phyloP scores from a whole-genome alignment of 2,888 invertebrate genomes.

The Argyra leucocephala region DNA sequence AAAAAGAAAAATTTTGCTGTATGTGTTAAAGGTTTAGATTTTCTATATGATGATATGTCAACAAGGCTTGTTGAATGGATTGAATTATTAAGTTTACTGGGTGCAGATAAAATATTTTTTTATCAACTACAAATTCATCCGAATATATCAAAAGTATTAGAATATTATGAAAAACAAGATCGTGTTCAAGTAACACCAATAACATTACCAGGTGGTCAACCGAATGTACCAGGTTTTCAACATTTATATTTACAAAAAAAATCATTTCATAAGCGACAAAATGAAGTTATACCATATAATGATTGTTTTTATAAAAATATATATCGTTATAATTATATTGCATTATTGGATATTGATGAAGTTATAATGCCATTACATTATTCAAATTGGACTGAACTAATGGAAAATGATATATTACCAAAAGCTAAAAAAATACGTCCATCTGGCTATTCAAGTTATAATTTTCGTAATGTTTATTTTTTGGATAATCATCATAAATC shows the following conservation, averaged over 20 bases:
- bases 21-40: slow-evolving; percentile 89
- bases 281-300: slow-evolving; percentile 92
- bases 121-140: slow-evolving; percentile 87
- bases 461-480: slow-evolving; percentile 86
- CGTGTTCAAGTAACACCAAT: slow-evolving; percentile 68
- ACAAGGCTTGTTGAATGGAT: slow-evolving; percentile 90
- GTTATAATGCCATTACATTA: slow-evolving; percentile 80
- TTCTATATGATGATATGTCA: slow-evolving; percentile 81
- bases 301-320: slow-evolving; percentile 90
- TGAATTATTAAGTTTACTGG: slow-evolving; percentile 72
- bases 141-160: slow-evolving; percentile 71
- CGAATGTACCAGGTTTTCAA: slow-evolving; percentile 79
- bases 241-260: slow-evolving; percentile 84
- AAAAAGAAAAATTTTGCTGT: slow-evolving; percentile 74
- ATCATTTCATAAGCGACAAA: slow-evolving; percentile 85
- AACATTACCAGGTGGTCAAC: slow-evolving; percentile 80
- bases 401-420: slow-evolving; percentile 55
- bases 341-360: slow-evolving; percentile 88
- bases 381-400: slow-evolving; percentile 63
- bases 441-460: slow-evolving; percentile 56
- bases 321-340: slow-evolving; percentile 80
- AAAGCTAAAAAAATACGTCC: slow-evolving; percentile 48
- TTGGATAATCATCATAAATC: slow-evolving; percentile 71
- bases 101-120: slow-evolving; percentile 85
- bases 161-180: slow-evolving; percentile 55